Conservation (phyloP, 2,888 invertebrate species). For the Arrhopalites spinosus region DNA sequence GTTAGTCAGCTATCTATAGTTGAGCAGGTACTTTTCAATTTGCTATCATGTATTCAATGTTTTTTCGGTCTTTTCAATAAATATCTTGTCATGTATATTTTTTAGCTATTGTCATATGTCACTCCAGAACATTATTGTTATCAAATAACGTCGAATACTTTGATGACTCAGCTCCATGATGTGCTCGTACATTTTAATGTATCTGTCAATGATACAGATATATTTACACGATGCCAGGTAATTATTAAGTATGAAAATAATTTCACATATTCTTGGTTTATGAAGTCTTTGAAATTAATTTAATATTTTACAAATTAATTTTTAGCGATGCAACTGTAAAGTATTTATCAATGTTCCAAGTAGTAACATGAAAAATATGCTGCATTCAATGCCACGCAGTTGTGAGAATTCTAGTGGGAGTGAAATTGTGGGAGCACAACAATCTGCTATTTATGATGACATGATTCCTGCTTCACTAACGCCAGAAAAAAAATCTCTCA, state of each 20-base stretch:
- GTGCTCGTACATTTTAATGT: conserved; percentile 72
- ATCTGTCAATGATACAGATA: conserved; percentile 67
- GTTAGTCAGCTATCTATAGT: conserved; percentile 64
- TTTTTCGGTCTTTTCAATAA: too few species aligned
- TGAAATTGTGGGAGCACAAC: conserved; percentile 3
- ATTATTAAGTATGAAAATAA: too few species aligned
- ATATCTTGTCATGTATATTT: conserved; percentile 14
- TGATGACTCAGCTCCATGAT: conserved; percentile 70
- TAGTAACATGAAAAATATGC: conserved; percentile 22
- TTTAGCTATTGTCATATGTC: conserved; percentile 60
- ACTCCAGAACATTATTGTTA: conserved; percentile 66
- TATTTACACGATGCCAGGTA: conserved; percentile 75
- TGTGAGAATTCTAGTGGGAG: neutral
- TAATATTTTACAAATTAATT: neutral
- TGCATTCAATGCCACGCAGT: neutral
- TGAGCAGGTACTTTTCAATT: conserved; percentile 18
- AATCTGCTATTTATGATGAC: neutral
- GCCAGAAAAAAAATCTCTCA: conserved; percentile 4
- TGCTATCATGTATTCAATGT: neutral
- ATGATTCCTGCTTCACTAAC: conserved; percentile 13
- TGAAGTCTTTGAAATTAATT: neutral
- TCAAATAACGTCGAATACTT: conserved; percentile 64
- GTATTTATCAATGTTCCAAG: conserved; percentile 19
- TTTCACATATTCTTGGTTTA: neutral
- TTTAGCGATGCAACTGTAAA: conserved; percentile 31